Evolutionary conservation across 1,140 invertebrate genomes (phyloP), one percentile per base, ranked within the genome.

Genomic region (Protaetia brevitarsis): DNA sequence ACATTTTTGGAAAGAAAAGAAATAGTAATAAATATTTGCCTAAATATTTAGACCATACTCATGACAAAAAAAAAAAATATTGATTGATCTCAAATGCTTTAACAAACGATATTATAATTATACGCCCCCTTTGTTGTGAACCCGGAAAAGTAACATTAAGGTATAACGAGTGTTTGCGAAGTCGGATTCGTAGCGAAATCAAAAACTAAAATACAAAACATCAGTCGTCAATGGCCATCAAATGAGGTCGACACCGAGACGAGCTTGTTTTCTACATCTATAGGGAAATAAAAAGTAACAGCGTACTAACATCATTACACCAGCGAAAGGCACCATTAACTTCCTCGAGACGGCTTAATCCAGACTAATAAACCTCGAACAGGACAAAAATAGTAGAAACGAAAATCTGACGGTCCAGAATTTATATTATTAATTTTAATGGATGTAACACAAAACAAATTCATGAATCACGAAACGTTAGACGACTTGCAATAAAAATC

Each of bases 361-460:
- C 41, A 51, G 41, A 51, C 41, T 23, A 23, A 51, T 51, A 51
- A 51, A 51, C 13, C 41, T 16, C 16, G 41, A 19, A 51, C 26
- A 23, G 41, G 19, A 51, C 19, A 51, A 51, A 23, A 51, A 51
- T 51, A 23, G 41, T 23, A 23, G 11, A 51, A 23, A 51, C 26
- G 41, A 51, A 51, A 51, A 51, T 51, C 26, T 23, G 41, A 51
- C 41, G 19, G 41, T 51, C 41, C 5, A 19, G 41, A 51, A 16
- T 23, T 8, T 51, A 51, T 23, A 51, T 23, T 51, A 51, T 51
- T 51, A 51, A 51, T 51, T 51, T 51, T 51, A 51, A 8, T 7
- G 41, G 26, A 23, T 51, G 26, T 23, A 51, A 51, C 19, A 51
- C 41, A 51, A 19, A 8, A n/a, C n/a, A n/a, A n/a, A n/a, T n/a